phyloP scores from a whole-genome alignment of 2,797 vertebrate species.

The Amniataba percoides region DNA sequence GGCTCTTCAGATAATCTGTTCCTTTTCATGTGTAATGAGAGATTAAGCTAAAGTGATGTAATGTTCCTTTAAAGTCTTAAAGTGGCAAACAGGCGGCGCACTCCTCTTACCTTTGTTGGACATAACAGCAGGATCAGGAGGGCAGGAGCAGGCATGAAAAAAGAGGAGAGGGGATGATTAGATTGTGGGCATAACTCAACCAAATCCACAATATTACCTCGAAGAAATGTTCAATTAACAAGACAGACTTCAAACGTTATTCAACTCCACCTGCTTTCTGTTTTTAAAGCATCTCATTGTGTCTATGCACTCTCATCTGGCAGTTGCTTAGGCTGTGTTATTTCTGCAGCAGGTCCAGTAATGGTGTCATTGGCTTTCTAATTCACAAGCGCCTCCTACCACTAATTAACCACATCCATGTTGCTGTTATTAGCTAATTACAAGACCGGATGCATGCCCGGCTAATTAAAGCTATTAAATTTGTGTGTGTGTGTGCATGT shows the following conservation, averaged over 20 bases:
- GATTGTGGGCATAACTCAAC: slow-evolving; percentile 15
- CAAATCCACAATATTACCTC: slow-evolving; percentile 6
- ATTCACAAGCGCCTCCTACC: slow-evolving; percentile 94
- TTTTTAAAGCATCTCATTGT: slow-evolving; percentile 5
- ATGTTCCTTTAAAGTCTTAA: slow-evolving; percentile 86
- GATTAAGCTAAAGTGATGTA: slow-evolving; percentile 88
- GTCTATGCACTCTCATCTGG: neutral
- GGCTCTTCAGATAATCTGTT: slow-evolving; percentile 84
- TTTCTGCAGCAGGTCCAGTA: slow-evolving; percentile 82
- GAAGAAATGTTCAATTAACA: slow-evolving; percentile 25
- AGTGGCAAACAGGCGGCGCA: slow-evolving; percentile 31
- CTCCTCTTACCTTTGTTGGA: slow-evolving; percentile 58
- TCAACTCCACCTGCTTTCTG: neutral
- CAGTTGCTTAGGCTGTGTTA: slow-evolving; percentile 46
- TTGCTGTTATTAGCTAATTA: slow-evolving; percentile 98
- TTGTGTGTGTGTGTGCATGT: slow-evolving; percentile 47
- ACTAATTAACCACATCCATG: slow-evolving; percentile 95
- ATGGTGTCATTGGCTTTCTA: slow-evolving; percentile 91
- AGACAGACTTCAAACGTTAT: neutral
- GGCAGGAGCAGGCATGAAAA: slow-evolving; percentile 19
- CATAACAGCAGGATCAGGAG: slow-evolving; percentile 29
- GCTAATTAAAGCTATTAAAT: slow-evolving; percentile 92
- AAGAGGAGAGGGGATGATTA: slow-evolving; percentile 22
- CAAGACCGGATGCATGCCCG: slow-evolving; percentile 95
- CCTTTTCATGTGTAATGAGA: slow-evolving; percentile 86